phyloP scores from a whole-genome alignment of 2,888 invertebrate species.

The Kryphioiulus occultus region DNA sequence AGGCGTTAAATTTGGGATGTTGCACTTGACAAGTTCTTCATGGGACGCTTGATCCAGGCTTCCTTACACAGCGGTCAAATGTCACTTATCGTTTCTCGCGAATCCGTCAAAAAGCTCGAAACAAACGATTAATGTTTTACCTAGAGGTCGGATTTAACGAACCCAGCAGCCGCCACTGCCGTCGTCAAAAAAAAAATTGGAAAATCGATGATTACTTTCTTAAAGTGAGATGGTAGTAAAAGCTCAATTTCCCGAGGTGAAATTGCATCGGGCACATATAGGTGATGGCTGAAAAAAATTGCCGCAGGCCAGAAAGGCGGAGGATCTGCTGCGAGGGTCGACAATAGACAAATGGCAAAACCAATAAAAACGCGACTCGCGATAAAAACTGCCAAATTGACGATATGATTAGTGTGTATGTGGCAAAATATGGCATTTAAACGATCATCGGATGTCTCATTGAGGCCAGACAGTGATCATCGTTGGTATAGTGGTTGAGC shows the following conservation, averaged over 20 bases:
- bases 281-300: neutral
- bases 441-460: neutral
- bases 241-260: slow-evolving; percentile 21
- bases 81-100: neutral
- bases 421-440: slow-evolving; percentile 21
- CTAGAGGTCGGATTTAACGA: slow-evolving; percentile 17
- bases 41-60: neutral
- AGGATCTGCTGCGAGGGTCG: neutral
- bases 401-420: neutral
- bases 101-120: slow-evolving; percentile 4
- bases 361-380: slow-evolving; percentile 17
- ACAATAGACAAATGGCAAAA: neutral
- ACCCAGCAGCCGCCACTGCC: neutral
- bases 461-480: neutral
- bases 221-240: slow-evolving; percentile 4
- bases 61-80: neutral
- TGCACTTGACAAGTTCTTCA: neutral
- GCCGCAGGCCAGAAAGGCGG: neutral
- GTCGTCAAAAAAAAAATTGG: neutral
- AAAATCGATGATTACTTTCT: slow-evolving; percentile 34
- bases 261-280: neutral
- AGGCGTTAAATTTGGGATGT: neutral
- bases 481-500: neutral
- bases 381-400: neutral
- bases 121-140: slow-evolving; percentile 12